Evolutionary conservation across 1,140 invertebrate species (phyloP).

Genomic region (Ooceraea biroi): DNA sequence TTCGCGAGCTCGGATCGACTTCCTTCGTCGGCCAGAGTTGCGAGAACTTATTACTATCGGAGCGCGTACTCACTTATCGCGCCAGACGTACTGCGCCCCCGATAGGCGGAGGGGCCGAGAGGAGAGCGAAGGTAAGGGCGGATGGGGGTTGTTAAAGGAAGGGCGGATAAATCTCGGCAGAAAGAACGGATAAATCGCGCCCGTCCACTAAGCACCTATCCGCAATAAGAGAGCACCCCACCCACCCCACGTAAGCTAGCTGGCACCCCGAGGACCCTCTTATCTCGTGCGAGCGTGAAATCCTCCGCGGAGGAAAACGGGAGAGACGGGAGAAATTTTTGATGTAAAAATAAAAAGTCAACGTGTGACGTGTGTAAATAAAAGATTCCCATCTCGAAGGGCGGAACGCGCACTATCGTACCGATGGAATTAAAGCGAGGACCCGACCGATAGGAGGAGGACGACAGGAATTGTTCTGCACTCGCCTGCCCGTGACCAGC

Average conservation of each 20-base stretch:
- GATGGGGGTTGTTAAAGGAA: slow-evolving; percentile 12
- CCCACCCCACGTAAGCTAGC: background rate
- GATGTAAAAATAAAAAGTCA: slow-evolving; percentile 40
- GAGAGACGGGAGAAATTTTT: slow-evolving; percentile 11
- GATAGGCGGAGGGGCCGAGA: background rate
- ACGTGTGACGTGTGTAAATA: slow-evolving; percentile 41
- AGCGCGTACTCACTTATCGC: slow-evolving; percentile 57
- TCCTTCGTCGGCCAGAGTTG: slow-evolving; percentile 4
- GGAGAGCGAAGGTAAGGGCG: background rate
- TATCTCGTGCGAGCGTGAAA: slow-evolving; percentile 20
- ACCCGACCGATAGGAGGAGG: slow-evolving; percentile 40
- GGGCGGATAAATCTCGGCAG: slow-evolving; percentile 48
- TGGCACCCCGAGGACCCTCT: background rate
- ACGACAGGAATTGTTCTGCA: slow-evolving; percentile 38
- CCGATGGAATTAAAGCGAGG: slow-evolving; percentile 38
- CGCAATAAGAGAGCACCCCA: slow-evolving; percentile 10
- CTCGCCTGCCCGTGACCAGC: slow-evolving; percentile 20
- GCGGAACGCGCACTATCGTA: slow-evolving; percentile 3
- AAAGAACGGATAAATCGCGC: slow-evolving; percentile 59
- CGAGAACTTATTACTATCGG: slow-evolving; percentile 65
- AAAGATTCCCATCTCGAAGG: slow-evolving; percentile 25
- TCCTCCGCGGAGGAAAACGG: background rate
- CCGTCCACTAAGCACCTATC: slow-evolving; percentile 51
- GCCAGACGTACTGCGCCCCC: slow-evolving; percentile 52
- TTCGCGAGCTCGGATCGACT: slow-evolving; percentile 12